Conservation (phyloP, 2,888 invertebrate genomes). For the Leptopilina syphax region DNA sequence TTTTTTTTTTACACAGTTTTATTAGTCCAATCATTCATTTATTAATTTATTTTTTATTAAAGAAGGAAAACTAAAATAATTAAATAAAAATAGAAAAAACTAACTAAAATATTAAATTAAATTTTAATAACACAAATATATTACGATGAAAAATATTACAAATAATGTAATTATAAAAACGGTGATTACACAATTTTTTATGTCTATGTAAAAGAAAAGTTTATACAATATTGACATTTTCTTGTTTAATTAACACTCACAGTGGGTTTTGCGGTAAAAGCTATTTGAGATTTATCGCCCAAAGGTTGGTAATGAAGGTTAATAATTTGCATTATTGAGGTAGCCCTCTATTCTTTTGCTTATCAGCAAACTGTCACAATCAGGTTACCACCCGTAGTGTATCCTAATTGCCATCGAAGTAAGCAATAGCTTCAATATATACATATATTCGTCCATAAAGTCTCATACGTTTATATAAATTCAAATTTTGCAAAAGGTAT, state of each 20-base stretch:
- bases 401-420: constrained; percentile 65
- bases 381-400: constrained; percentile 68
- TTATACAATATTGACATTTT: neutral
- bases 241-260: constrained; percentile 9
- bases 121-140: neutral
- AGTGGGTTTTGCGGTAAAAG: constrained; percentile 4
- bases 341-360: constrained; percentile 63
- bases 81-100: too few relatives aligned
- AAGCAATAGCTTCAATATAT: constrained; percentile 58
- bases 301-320: constrained; percentile 56
- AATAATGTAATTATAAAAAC: neutral
- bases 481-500: neutral
- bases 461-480: constrained; percentile 40
- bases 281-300: constrained; percentile 19
- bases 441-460: too few relatives aligned
- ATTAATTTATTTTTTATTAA: too few relatives aligned
- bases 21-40: too few relatives aligned
- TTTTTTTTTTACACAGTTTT: too few relatives aligned
- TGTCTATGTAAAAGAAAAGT: too few relatives aligned
- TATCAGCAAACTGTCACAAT: constrained; percentile 71
- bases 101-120: neutral
- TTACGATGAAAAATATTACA: neutral
- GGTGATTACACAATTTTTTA: too few relatives aligned
- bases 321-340: constrained; percentile 70
- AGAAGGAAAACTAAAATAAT: too few relatives aligned